Evolutionary conservation across 2,888 invertebrate species (phyloP), one percentile per base, ranked within the genome.

Genomic region (Thumatha senex): DNA sequence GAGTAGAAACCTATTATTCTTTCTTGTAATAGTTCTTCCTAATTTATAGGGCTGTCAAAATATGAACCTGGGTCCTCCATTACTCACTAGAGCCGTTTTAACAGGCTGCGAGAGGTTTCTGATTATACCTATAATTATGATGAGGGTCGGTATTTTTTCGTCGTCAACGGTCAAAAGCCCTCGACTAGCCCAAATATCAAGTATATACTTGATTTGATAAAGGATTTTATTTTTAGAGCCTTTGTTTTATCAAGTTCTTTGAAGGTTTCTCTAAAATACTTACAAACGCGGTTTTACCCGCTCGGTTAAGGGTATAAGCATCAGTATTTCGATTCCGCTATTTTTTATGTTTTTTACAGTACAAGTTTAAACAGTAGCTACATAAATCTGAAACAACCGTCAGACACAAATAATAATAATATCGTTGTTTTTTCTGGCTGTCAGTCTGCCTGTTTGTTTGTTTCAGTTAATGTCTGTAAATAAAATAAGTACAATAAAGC

Each of bases 161-260:
- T 13, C 35, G 30, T 12, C n/a, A 5, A 43, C 15, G 38, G 30
- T 13, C 44, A 13, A 24, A 5, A 24, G 18, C 18, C 18, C 30
- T 36, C 12, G 12, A 38, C 11, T 29, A 24, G 24, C 36, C 36
- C 33, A 10, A 41, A 14, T 39, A 39, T 39, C 14, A 51, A 46
- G 15, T 39, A 38, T n/a, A 46, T 36, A 24, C 18, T 24, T 40
- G 29, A 31, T 42, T 13, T 38, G 31, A 12, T 44, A 10, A 48
- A 35, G 44, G n/a, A 39, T 34, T 44, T 45, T 48, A 46, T 46
- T 48, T 56, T 50, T 58, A 50, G 36, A 46, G 49, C 30, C 36
- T 48, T 61, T 57, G 46, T 24, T 24, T 24, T 24, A 61, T 56
- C 61, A 61, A 51, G 46, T 34, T n/a, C 15, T 14, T 18, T 24